Base-by-base conservation (phyloP, 2,888 invertebrate species). In the Callinectes sapidus region DNA sequence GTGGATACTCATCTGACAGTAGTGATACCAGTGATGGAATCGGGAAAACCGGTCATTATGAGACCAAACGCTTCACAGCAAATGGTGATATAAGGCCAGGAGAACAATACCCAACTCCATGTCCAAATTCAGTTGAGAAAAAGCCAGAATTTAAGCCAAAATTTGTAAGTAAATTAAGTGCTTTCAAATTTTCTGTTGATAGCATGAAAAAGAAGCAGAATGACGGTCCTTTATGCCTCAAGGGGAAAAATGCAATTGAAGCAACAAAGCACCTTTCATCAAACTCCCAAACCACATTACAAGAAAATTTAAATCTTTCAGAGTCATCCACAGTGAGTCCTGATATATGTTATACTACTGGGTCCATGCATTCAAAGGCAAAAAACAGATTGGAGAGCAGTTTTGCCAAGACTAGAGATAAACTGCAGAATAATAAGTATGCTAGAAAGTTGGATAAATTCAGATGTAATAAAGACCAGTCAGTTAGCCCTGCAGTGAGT, bases 1-100 rank as follows among this genome's bases (percentile, higher is more conserved):
- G 89, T 89, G 71, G 71, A 1, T 39, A 71, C 18, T 71, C 89
- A 6, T 81, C 81, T 81, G 35, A 81, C 81, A 81, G 77, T 32
- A 81, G 77, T 81, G 77, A 81, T 14, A 81, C 32, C 35, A 81
- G 18, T 32, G 81, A 81, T 32, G 35, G 35, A 32, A 81, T 35
- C 14, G 35, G 18, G 35, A 3, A 81, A 35, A 81, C 2, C 16
- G 35, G 10, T 35, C 1, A 35, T 35, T 35, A 10, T 35, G 35
- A 35, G 32, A 3, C 35, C 81, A 81, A 81, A 35, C 32, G 16
- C 35, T 35, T 81, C 35, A 32, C 81, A 81, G 18, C 35, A 81
- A 81, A 35, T 32, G 81, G 35, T 35, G 35, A 81, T 35, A 5
- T 8, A 2, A n/a, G 35, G 8, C 13, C 35, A 35, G 77, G 35